These are phyloP conservation scores for Andrena trimmerana DNA, from an alignment of 2,888 invertebrate genomes.

Conservation along the genomic window DNA sequence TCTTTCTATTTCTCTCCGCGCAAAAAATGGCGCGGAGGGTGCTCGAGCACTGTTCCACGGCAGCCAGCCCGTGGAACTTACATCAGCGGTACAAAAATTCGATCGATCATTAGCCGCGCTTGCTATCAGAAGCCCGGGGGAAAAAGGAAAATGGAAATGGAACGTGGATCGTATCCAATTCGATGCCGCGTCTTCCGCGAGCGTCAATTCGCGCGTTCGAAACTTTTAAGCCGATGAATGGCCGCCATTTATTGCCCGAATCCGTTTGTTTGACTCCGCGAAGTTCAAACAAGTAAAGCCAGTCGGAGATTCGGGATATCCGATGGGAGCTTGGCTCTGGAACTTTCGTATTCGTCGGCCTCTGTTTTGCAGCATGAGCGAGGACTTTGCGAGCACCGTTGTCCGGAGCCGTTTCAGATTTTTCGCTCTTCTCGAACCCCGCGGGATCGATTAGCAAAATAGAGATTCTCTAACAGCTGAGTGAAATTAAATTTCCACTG, in stretches of 20 bases:
- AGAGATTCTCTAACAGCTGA: too few relatives aligned
- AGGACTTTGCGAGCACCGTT: neutral
- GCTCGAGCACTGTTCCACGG: neutral
- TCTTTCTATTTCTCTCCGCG: neutral
- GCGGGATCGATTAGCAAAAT: too few relatives aligned
- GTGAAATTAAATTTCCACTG: too few relatives aligned
- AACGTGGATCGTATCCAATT: neutral
- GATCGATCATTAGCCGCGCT: slow-evolving; percentile 10
- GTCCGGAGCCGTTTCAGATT: neutral
- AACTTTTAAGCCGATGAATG: slow-evolving; percentile 47
- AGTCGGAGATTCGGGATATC: slow-evolving; percentile 50
- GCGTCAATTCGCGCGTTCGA: slow-evolving; percentile 23
- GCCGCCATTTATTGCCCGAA: slow-evolving; percentile 48
- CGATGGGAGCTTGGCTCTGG: slow-evolving; percentile 34
- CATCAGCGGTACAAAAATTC: neutral
- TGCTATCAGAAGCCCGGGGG: neutral
- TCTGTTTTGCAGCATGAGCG: slow-evolving; percentile 20
- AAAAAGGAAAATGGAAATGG: neutral
- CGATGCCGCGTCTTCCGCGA: slow-evolving; percentile 10
- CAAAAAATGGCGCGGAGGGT: neutral
- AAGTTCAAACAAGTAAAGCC: slow-evolving; percentile 66
- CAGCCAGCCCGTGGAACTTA: neutral
- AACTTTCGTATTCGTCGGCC: slow-evolving; percentile 33
- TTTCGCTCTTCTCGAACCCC: too few relatives aligned
- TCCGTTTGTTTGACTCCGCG: slow-evolving; percentile 62